Evolutionary conservation across 1,140 invertebrate species (phyloP).

Genomic region (Bombus consobrinus): DNA sequence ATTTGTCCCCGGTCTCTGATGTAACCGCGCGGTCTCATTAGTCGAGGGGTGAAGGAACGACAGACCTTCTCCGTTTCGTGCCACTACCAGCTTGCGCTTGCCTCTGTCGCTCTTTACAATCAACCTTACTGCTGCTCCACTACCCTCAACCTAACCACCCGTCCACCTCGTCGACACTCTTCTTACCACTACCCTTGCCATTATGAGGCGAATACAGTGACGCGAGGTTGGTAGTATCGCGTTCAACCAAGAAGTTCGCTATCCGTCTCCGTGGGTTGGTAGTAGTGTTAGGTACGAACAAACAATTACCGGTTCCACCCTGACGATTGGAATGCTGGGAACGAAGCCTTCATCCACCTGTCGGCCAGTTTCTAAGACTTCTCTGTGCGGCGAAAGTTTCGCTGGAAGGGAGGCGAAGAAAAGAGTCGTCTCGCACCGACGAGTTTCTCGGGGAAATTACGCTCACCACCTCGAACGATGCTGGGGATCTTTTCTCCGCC

Average conservation of each 20-base stretch:
- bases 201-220: too few species aligned
- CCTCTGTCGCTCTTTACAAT: slow-evolving; percentile 75
- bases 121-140: slow-evolving; percentile 75
- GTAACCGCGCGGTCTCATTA: slow-evolving; percentile 81
- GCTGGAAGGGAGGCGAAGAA: slow-evolving; percentile 16
- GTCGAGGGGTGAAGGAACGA: slow-evolving; percentile 72
- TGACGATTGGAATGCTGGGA: slow-evolving; percentile 76
- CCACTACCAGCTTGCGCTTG: slow-evolving; percentile 18
- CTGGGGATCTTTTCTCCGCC: background rate
- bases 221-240: background rate
- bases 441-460: slow-evolving; percentile 57
- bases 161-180: slow-evolving; percentile 47
- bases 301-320: slow-evolving; percentile 76
- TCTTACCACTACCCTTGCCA: slow-evolving; percentile 28
- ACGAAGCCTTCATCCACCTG: slow-evolving; percentile 75
- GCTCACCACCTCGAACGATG: slow-evolving; percentile 38
- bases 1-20: slow-evolving; percentile 80
- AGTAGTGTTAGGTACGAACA: slow-evolving; percentile 71
- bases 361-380: slow-evolving; percentile 69
- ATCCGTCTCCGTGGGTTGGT: background rate
- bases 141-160: slow-evolving; percentile 68
- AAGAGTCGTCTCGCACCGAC: slow-evolving; percentile 16
- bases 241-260: slow-evolving; percentile 20
- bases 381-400: slow-evolving; percentile 62
- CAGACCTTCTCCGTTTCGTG: slow-evolving; percentile 61